Conservation (phyloP, 2,888 invertebrate genomes). For the Fragum sueziense region DNA sequence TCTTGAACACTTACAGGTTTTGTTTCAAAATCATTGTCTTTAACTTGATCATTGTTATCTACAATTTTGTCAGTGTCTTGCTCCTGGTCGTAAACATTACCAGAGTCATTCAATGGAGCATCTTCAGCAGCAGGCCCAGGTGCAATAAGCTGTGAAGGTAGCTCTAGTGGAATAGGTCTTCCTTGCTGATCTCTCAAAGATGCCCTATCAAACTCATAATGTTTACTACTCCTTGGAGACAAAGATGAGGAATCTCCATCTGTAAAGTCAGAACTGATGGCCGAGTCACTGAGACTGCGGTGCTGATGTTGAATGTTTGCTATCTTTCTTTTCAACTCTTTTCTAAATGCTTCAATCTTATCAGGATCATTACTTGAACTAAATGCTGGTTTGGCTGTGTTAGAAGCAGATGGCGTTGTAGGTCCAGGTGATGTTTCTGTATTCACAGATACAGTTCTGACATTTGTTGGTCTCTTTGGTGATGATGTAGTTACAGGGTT, state of each 20-base stretch:
- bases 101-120: slow-evolving; percentile 67
- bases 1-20: background rate
- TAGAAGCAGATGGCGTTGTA: background rate
- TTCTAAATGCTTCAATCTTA: slow-evolving; percentile 58
- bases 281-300: slow-evolving; percentile 76
- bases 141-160: background rate
- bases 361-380: slow-evolving; percentile 40
- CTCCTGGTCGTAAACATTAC: slow-evolving; percentile 68
- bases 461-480: slow-evolving; percentile 35
- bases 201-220: slow-evolving; percentile 60
- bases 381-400: slow-evolving; percentile 10
- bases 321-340: slow-evolving; percentile 68
- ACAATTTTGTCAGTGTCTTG: background rate
- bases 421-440: slow-evolving; percentile 54
- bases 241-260: slow-evolving; percentile 72
- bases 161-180: slow-evolving; percentile 9
- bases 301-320: slow-evolving; percentile 63
- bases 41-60: background rate
- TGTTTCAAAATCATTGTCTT: background rate
- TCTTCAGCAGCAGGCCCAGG: slow-evolving; percentile 44
- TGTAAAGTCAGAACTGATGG: slow-evolving; percentile 78
- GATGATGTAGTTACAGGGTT: slow-evolving; percentile 46
- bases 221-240: slow-evolving; percentile 67
- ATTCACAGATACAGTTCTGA: slow-evolving; percentile 65
- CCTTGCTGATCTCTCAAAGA: slow-evolving; percentile 31